A percentile compares a stretch with the other conserved stretches of the same genome.
phyloP scores from a whole-genome alignment of 2,888 invertebrate genomes.

The Diarsia rubi region DNA sequence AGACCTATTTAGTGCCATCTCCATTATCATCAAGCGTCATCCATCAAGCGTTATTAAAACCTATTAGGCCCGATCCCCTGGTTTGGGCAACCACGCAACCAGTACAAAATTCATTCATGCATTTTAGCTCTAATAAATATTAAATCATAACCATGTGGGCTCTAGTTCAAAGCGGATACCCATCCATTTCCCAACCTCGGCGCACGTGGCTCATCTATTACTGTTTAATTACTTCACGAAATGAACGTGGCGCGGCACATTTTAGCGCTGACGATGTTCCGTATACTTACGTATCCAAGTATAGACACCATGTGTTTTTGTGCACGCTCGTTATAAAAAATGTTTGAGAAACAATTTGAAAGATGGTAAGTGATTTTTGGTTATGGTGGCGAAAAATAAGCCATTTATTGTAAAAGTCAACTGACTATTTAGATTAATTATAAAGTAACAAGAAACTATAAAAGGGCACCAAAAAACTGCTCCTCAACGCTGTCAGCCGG shows the following conservation, averaged over 20 bases:
- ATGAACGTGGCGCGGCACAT: constrained; percentile 20
- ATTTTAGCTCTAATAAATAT: not conserved
- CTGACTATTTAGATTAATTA: too few species aligned
- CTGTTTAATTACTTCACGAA: constrained; percentile 30
- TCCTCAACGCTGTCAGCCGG: too few species aligned
- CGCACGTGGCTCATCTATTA: constrained; percentile 33
- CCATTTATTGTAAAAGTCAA: too few species aligned
- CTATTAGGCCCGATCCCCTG: too few species aligned
- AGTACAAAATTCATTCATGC: too few species aligned
- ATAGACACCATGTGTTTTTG: not conserved
- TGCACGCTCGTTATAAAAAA: not conserved
- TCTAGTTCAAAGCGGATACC: constrained; percentile 14
- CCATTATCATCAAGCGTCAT: too few species aligned
- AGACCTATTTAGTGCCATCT: too few species aligned
- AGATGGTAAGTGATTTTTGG: not conserved
- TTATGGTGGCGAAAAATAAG: not conserved
- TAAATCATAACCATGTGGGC: not conserved
- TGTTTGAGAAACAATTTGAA: not conserved
- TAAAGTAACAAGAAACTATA: too few species aligned
- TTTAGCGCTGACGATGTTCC: constrained; percentile 27
- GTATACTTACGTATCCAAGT: not conserved
- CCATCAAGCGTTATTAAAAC: too few species aligned
- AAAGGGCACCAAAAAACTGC: too few species aligned
- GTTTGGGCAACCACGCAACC: too few species aligned
- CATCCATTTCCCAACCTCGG: constrained; percentile 31